Evolutionary conservation across 1,140 invertebrate species (phyloP).

Genomic region (Ectropis grisescens): DNA sequence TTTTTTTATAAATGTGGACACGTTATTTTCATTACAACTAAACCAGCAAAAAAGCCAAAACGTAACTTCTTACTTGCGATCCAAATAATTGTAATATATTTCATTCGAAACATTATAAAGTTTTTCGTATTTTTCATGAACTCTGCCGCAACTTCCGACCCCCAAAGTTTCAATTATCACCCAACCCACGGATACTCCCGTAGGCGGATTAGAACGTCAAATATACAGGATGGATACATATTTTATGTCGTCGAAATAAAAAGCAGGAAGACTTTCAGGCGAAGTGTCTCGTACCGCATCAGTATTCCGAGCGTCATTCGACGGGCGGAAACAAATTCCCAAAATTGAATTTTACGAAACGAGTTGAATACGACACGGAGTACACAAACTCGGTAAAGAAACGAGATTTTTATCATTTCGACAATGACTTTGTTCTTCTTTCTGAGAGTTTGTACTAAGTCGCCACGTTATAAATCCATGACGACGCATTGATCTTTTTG

Average conservation of each 20-base stretch:
- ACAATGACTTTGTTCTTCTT: slow-evolving; percentile 27
- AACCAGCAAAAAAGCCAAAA: too few relatives aligned
- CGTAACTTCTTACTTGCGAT: too few relatives aligned
- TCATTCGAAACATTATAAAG: too few relatives aligned
- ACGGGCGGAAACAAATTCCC: slow-evolving; percentile 66
- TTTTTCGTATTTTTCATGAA: too few relatives aligned
- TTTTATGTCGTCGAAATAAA: slow-evolving; percentile 32
- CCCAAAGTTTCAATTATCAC: too few relatives aligned
- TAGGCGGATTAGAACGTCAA: slow-evolving; percentile 16
- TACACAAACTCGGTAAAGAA: slow-evolving; percentile 59
- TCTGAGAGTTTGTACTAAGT: too few relatives aligned
- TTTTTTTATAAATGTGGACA: too few relatives aligned
- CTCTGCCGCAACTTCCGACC: too few relatives aligned
- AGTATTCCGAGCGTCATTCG: slow-evolving; percentile 57
- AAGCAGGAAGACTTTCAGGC: slow-evolving; percentile 28
- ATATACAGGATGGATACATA: slow-evolving; percentile 16
- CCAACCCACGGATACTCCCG: slow-evolving; percentile 5
- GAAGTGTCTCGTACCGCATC: slow-evolving; percentile 37
- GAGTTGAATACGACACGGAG: slow-evolving; percentile 65
- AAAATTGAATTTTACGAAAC: slow-evolving; percentile 70
- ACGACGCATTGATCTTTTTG: too few relatives aligned
- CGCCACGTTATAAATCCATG: too few relatives aligned
- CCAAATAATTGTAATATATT: too few relatives aligned
- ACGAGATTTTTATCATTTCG: slow-evolving; percentile 59
- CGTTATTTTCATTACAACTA: too few relatives aligned